Evolutionary conservation across 2,888 invertebrate species (phyloP), one percentile per base, ranked within the genome.

Genomic region (Pandemis cinnamomeana): DNA sequence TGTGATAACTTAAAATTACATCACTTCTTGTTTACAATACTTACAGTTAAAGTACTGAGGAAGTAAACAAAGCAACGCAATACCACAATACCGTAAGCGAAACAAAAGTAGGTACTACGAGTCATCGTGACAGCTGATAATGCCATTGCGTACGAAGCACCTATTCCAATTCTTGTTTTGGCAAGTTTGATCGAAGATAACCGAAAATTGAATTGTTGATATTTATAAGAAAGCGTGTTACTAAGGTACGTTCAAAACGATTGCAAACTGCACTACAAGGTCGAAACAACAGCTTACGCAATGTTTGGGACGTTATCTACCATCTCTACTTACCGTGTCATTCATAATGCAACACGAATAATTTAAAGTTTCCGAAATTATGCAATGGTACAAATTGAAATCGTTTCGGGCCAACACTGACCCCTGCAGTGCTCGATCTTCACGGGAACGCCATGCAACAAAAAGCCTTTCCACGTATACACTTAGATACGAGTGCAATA

Each of bases 361-460:
- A 87, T 83, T 86, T 86, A 87, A 86, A 83, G 86, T 88, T 90
- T 86, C 84, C 87, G 83, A 87, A 89, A 91, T 91, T 91, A 91
- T 90, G 91, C 91, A 92, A 91, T 83, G 80, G 79, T 83, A 87
- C 88, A 88, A 90, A 91, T 91, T 91, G 89, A 90, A 91, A 87
- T 89, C 83, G 86, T 85, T 89, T 80, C 72, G 78, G 75, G 72
- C 78, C 78, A 76, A 64, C 84, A 85, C 78, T 79, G 87, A 85
- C 88, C 87, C 91, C 92, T 78, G 89, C 84, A 75, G 91, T 44
- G 89, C 76, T 77, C 82, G 8, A 7, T 81, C 81, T 79, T 81
- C 80, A 78, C 80, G 80, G 80, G 81, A 82, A 80, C 20, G 61
- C 80, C 82, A 85, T 86, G 84, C 85, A 87, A 86, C 7, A 15